A percentile compares a stretch with the other conserved stretches of the same genome.
Evolutionary conservation across 2,888 invertebrate species (phyloP).

Genomic region (Camptogramma bilineatum): DNA sequence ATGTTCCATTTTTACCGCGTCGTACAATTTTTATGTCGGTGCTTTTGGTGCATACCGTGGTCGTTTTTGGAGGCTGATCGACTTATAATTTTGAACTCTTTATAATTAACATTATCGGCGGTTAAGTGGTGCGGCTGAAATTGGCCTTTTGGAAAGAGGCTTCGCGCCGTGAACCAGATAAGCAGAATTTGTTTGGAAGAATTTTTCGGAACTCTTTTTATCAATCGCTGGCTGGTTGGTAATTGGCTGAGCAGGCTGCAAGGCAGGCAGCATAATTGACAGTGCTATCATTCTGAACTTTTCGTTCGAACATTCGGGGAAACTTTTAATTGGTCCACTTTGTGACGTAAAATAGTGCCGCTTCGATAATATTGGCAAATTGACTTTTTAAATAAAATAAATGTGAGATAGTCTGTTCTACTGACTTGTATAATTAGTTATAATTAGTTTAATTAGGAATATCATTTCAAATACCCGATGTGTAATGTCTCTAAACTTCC

Average conservation of each 20-base stretch:
- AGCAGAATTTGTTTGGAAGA: constrained; percentile 78
- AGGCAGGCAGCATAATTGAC: constrained; percentile 76
- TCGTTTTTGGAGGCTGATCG: constrained; percentile 52
- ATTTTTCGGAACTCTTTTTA: constrained; percentile 81
- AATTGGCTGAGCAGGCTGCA: constrained; percentile 76
- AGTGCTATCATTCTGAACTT: constrained; percentile 82
- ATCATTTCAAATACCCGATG: not conserved
- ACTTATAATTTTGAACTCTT: constrained; percentile 62
- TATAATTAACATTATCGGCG: constrained; percentile 70
- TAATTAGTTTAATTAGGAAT: not conserved
- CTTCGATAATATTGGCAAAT: constrained; percentile 81
- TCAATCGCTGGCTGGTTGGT: constrained; percentile 75
- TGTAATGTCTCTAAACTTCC: not conserved
- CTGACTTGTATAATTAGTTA: not conserved
- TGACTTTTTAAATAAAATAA: constrained; percentile 76
- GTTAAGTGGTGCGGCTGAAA: constrained; percentile 60
- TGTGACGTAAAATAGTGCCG: constrained; percentile 81
- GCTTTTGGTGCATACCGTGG: constrained; percentile 31
- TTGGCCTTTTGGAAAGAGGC: constrained; percentile 64
- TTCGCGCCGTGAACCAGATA: constrained; percentile 67
- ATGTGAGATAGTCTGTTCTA: constrained; percentile 48
- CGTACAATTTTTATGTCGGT: constrained; percentile 57
- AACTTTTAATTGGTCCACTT: constrained; percentile 84
- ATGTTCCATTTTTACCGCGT: constrained; percentile 65
- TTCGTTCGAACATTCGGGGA: constrained; percentile 81